phyloP scores from a whole-genome alignment of 2,113 vertebrate genomes.

The Leiothrix lutea region DNA sequence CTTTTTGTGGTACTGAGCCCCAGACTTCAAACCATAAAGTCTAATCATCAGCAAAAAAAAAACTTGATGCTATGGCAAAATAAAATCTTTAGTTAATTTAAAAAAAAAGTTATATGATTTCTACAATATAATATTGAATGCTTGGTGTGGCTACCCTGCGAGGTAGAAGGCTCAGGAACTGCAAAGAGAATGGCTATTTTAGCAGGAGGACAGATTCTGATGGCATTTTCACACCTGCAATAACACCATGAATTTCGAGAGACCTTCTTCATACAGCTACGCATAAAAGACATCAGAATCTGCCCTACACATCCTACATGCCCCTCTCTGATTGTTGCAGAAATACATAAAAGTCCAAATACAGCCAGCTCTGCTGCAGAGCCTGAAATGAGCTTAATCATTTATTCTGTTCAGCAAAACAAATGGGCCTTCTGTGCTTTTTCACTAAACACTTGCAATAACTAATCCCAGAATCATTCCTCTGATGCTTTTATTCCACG shows the following conservation, averaged over 20 bases:
- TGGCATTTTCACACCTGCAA: neutral
- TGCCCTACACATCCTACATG: neutral
- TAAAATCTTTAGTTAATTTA: neutral
- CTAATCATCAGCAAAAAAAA: neutral
- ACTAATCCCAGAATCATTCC: neutral
- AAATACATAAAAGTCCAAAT: neutral
- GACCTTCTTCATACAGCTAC: neutral
- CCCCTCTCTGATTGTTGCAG: neutral
- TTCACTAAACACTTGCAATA: slow-evolving; percentile 44
- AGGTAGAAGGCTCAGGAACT: neutral
- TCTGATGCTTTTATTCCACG: slow-evolving; percentile 28
- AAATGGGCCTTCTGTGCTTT: slow-evolving; percentile 45
- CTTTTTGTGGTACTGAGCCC: neutral
- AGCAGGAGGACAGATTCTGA: neutral
- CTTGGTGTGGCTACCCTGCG: neutral
- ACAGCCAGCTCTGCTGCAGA: neutral
- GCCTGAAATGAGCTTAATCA: slow-evolving; percentile 26
- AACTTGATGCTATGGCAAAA: neutral
- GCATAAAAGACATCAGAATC: neutral
- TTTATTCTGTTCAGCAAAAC: slow-evolving; percentile 47
- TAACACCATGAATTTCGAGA: neutral
- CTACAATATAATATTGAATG: neutral
- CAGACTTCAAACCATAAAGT: neutral
- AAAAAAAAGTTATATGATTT: neutral
- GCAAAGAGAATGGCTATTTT: neutral